A percentile compares a stretch with the other conserved stretches of the same genome.
Conservation (phyloP, 2,113 vertebrate species). For the Myotis brandtii region DNA sequence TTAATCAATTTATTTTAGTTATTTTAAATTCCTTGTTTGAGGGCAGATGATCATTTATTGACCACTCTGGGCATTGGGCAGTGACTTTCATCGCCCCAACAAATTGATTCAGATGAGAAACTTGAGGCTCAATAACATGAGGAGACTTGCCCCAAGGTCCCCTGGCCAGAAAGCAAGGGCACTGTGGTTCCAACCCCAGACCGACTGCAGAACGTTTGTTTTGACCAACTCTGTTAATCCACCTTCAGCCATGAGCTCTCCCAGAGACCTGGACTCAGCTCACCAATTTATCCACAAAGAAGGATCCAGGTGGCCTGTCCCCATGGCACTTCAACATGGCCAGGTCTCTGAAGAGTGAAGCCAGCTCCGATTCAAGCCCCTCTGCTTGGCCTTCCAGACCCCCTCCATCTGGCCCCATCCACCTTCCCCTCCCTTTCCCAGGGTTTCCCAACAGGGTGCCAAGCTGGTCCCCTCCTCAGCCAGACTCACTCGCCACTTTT, state of each 20-base stretch:
- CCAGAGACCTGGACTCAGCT: not conserved
- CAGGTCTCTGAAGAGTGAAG: constrained; percentile 44
- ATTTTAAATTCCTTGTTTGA: not conserved
- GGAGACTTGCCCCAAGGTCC: not conserved
- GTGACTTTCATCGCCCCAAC: not conserved
- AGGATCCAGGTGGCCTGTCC: constrained; percentile 68
- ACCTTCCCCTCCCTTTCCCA: not conserved
- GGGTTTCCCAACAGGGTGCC: constrained; percentile 48
- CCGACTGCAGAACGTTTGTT: not conserved
- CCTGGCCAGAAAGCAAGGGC: not conserved
- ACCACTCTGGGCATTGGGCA: not conserved
- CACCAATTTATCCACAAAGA: not conserved
- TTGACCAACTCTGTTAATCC: not conserved
- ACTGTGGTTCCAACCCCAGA: not conserved
- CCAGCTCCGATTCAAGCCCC: constrained; percentile 20
- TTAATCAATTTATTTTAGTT: not conserved
- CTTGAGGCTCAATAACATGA: not conserved
- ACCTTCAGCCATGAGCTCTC: not conserved
- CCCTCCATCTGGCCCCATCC: constrained; percentile 55
- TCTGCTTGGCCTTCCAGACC: constrained; percentile 42
- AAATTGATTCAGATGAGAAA: not conserved
- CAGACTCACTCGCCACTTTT: not conserved
- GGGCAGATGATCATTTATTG: not conserved
- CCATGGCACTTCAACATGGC: constrained; percentile 27
- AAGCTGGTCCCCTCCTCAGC: constrained; percentile 59